Base-by-base conservation (phyloP, 2,797 vertebrate species). In the Salmo trutta region DNA sequence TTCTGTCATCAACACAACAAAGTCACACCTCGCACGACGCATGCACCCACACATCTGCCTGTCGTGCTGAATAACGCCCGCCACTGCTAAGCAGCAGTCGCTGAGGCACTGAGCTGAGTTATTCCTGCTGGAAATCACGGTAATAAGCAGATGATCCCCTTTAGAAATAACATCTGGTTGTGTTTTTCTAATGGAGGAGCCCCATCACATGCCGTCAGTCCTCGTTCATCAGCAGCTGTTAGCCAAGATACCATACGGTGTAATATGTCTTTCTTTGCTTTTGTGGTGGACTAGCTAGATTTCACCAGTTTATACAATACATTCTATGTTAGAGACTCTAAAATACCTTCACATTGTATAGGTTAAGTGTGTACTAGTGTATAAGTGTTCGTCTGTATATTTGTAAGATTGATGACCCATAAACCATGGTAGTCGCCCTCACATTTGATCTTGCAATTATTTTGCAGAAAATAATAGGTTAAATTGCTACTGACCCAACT, bases 211-310 rank as follows among this genome's bases (percentile, higher is more conserved):
- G 65, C 83, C 73, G 79, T 90, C 90, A 82, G 81, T 91, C 82
- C 83, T 91, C 73, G 64, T 89, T 89, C 90, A 80, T 91, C 90
- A 90, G 90, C 91, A 91, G 88, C 90, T 93, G 90, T 89, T 91
- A 84, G 80, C 79, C 75, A 64, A 47, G 65, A 65, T 53, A 47
- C 41, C 2, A 14, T 47, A 75, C 75, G n/a, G 47, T 78, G 78
- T 74, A 77, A 79, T 77, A 73, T 73, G 36, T 15, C 47, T 33
- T 71, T 77, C 41, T 47, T 47, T 47, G 41, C 41, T 47, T 47
- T 47, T 47, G 0, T 47, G 67, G 29, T 41, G 29, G 67, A 69
- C 67, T 41, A 47, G 41, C 41, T 47, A 69, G 29, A 36, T 69
- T 69, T 69, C 31, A 33, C 17, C 15, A 33, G 67, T 24, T 47